Evolutionary conservation across 1,140 invertebrate species (phyloP).

Genomic region (Battus philenor): DNA sequence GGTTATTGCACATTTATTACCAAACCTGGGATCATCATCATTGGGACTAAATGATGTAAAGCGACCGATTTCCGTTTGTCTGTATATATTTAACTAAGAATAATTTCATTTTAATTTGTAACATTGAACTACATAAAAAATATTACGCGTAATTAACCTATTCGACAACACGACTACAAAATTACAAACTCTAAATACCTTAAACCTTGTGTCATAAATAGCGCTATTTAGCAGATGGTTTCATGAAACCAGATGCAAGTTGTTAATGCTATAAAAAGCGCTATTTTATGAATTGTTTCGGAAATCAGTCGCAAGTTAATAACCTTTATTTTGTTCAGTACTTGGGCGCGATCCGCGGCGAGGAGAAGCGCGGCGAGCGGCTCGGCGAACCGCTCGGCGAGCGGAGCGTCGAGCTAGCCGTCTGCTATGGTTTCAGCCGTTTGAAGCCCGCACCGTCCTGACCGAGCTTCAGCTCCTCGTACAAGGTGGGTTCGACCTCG

Average conservation of each 20-base stretch:
- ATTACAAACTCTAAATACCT: too few relatives aligned
- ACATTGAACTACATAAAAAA: too few relatives aligned
- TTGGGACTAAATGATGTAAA: too few relatives aligned
- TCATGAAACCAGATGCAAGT: not conserved
- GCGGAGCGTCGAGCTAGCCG: constrained; percentile 37
- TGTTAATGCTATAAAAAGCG: not conserved
- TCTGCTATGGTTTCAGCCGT: constrained; percentile 80
- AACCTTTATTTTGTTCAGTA: constrained; percentile 37
- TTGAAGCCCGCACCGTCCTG: constrained; percentile 87
- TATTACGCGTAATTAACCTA: too few relatives aligned
- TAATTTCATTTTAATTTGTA: too few relatives aligned
- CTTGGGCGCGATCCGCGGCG: constrained; percentile 57
- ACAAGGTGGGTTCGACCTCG: constrained; percentile 84
- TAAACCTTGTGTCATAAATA: not conserved
- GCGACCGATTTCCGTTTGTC: too few relatives aligned
- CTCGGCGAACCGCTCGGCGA: constrained; percentile 36
- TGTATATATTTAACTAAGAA: too few relatives aligned
- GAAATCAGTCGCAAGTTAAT: constrained; percentile 16
- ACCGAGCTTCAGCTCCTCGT: constrained; percentile 87
- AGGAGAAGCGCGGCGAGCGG: constrained; percentile 48
- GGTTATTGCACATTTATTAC: too few relatives aligned
- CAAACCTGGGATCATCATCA: too few relatives aligned
- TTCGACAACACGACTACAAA: too few relatives aligned
- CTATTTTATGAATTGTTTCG: too few relatives aligned
- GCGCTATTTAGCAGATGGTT: not conserved